Conservation (phyloP, 2,888 invertebrate genomes). For the Amphipyra berbera region DNA sequence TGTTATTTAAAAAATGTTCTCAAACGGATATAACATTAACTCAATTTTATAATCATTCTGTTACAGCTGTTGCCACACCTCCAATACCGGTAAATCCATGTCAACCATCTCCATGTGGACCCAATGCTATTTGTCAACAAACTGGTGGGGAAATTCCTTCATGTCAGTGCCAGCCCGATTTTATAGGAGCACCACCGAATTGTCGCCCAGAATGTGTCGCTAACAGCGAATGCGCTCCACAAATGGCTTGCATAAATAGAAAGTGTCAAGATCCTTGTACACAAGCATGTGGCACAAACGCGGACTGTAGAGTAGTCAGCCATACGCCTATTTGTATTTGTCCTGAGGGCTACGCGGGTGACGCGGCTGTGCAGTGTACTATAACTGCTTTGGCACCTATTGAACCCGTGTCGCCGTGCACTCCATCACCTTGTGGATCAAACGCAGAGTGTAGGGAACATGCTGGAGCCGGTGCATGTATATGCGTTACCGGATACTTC, state of each 20-base stretch:
- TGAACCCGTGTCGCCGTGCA: slow-evolving; percentile 87
- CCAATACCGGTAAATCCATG: slow-evolving; percentile 90
- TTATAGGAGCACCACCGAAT: slow-evolving; percentile 92
- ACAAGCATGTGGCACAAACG: slow-evolving; percentile 93
- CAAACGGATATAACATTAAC: not conserved
- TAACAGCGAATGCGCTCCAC: slow-evolving; percentile 92
- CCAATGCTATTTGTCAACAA: slow-evolving; percentile 91
- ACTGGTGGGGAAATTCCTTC: slow-evolving; percentile 90
- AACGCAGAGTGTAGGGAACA: slow-evolving; percentile 91
- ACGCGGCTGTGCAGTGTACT: slow-evolving; percentile 92
- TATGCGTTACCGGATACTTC: slow-evolving; percentile 92
- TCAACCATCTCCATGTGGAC: slow-evolving; percentile 94
- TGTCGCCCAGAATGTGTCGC: slow-evolving; percentile 93
- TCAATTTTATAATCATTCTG: slow-evolving; percentile 18
- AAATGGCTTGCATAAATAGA: slow-evolving; percentile 93
- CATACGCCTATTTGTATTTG: slow-evolving; percentile 94
- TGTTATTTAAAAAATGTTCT: not conserved
- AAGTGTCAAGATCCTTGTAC: slow-evolving; percentile 94
- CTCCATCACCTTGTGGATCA: slow-evolving; percentile 91
- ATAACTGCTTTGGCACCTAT: slow-evolving; percentile 64
- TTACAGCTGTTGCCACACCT: slow-evolving; percentile 74
- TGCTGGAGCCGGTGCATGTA: slow-evolving; percentile 91
- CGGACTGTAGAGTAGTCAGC: slow-evolving; percentile 94
- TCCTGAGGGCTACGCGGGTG: slow-evolving; percentile 92
- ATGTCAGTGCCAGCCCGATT: slow-evolving; percentile 92